Evolutionary conservation across 2,113 vertebrate genomes (phyloP).

Genomic region (Triplophysa siluroides): DNA sequence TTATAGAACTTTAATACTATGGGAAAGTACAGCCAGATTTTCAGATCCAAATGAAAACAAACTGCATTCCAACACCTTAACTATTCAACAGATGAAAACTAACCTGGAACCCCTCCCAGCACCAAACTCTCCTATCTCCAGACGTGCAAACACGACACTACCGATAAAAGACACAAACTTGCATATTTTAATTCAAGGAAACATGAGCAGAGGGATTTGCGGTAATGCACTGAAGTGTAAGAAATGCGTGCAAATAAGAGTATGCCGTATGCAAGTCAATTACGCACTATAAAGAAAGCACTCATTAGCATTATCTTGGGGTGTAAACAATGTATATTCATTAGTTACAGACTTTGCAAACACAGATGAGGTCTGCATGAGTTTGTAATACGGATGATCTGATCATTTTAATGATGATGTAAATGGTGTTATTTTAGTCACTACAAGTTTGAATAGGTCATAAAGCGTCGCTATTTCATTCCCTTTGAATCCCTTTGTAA

Average conservation of each 20-base stretch:
- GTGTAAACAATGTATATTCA: conserved; percentile 40
- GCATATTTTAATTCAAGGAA: conserved; percentile 1
- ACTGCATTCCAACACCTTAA: background rate
- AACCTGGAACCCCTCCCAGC: background rate
- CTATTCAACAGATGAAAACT: background rate
- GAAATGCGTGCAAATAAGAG: conserved; percentile 34
- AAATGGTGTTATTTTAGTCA: conserved; percentile 41
- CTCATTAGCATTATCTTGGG: conserved; percentile 23
- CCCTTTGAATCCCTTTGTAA: conserved; percentile 49
- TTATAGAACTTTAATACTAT: no score
- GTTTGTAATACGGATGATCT: conserved; percentile 24
- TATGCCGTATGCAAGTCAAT: conserved; percentile 43
- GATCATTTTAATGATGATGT: conserved; percentile 37
- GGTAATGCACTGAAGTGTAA: conserved; percentile 34
- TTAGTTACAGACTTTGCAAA: conserved; percentile 28
- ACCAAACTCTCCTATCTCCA: background rate
- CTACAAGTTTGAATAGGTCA: conserved; percentile 43
- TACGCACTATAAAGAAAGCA: conserved; percentile 32
- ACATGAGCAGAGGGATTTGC: conserved; percentile 24
- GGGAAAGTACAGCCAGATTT: background rate
- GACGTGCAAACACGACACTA: background rate
- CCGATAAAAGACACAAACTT: background rate
- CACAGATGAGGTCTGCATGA: background rate
- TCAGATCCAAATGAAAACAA: background rate
- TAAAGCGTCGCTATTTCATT: conserved; percentile 40